phyloP scores from a whole-genome alignment of 2,888 invertebrate species.

The Imbricaverruca yamaguchii region DNA sequence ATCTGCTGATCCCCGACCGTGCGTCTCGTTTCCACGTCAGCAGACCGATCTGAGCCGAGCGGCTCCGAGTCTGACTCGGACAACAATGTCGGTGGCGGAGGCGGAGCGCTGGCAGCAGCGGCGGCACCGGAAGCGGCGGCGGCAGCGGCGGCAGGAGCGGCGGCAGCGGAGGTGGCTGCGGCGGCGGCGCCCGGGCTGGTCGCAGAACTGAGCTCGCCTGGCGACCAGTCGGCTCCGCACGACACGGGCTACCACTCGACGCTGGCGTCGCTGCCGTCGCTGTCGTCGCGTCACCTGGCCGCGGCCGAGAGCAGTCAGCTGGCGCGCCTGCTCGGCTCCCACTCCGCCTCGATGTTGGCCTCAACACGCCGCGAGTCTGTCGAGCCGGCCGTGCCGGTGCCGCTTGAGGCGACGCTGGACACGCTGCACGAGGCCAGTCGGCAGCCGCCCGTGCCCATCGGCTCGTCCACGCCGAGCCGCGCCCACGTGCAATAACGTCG shows the following conservation, averaged over 20 bases:
- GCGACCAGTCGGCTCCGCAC: not conserved
- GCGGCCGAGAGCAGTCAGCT: not conserved
- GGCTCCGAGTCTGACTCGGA: not conserved
- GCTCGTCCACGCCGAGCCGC: slow-evolving; percentile 14
- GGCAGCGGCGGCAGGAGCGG: not conserved
- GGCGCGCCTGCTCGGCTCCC: not conserved
- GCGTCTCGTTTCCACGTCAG: not conserved
- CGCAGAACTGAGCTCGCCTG: not conserved
- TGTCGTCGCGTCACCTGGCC: slow-evolving; percentile 17
- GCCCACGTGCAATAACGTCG: not conserved
- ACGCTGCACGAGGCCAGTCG: not conserved
- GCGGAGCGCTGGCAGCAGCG: no score
- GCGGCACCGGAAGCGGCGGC: not conserved
- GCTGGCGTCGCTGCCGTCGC: slow-evolving; percentile 11
- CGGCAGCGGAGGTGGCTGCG: not conserved
- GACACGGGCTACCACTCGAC: slow-evolving; percentile 19
- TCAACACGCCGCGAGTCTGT: not conserved
- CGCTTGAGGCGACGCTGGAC: not conserved
- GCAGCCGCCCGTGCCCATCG: not conserved
- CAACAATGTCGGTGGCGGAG: no score
- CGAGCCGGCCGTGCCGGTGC: not conserved
- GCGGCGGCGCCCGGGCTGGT: not conserved
- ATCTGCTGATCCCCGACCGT: not conserved
- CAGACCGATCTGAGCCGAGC: slow-evolving; percentile 1
- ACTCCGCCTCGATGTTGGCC: not conserved